A percentile compares a stretch with the other conserved stretches of the same genome.
Evolutionary conservation across 2,797 vertebrate species (phyloP).

Genomic region (Anguilla anguilla): DNA sequence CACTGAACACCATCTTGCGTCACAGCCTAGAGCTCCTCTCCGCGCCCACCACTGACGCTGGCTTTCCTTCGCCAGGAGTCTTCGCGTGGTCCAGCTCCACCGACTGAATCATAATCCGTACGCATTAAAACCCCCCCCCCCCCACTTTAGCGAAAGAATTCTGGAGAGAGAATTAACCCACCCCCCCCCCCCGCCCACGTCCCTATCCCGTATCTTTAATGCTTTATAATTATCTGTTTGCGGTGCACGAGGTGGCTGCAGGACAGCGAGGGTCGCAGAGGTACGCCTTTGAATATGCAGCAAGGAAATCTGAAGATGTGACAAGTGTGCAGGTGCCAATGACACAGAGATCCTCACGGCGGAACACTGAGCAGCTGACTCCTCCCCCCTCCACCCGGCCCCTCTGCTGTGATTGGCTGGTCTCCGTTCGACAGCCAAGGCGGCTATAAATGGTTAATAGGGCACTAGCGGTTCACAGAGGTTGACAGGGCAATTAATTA

Average conservation of each 20-base stretch:
- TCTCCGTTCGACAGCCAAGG: background rate
- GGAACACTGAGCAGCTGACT: background rate
- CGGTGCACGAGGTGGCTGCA: background rate
- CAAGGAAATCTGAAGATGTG: background rate
- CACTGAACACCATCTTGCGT: background rate
- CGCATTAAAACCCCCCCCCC: background rate
- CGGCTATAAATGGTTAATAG: background rate
- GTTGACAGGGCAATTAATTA: too few species aligned
- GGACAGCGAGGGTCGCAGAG: background rate
- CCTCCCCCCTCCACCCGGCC: background rate
- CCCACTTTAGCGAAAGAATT: background rate
- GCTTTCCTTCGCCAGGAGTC: background rate
- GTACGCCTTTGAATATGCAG: too few species aligned
- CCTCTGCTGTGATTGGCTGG: background rate
- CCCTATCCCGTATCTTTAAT: background rate
- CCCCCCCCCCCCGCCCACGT: background rate
- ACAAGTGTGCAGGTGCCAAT: background rate
- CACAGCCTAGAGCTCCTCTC: background rate
- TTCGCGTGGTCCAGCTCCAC: background rate
- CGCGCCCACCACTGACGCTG: too few species aligned
- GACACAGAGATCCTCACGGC: background rate
- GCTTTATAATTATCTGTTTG: background rate
- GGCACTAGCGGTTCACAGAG: background rate
- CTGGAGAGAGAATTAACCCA: background rate
- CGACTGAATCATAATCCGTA: background rate